Percentiles rank a stretch among this genome's conserved stretches.
Conservation (phyloP, 2,888 invertebrate species). For the Epiperipatus broadwayi region DNA sequence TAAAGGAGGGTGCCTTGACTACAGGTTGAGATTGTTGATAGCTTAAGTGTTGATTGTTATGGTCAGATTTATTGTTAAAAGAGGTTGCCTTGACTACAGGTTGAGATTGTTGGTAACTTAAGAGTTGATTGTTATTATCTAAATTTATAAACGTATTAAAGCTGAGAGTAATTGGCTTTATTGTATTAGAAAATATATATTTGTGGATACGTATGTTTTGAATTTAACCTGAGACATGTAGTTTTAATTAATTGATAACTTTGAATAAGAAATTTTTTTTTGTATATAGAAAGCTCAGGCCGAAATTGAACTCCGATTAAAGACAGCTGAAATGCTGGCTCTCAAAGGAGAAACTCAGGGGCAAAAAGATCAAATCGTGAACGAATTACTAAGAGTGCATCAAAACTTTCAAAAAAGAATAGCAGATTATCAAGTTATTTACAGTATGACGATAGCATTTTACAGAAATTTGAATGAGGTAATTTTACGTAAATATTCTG, state of each 20-base stretch:
- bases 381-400: slow-evolving; percentile 44
- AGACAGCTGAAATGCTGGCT: slow-evolving; percentile 43
- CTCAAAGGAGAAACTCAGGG: slow-evolving; percentile 38
- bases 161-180: no score
- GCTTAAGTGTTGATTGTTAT: no score
- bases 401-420: slow-evolving; percentile 44
- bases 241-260: not conserved
- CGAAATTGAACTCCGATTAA: slow-evolving; percentile 43
- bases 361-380: slow-evolving; percentile 41
- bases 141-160: no score
- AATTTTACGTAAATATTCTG: no score
- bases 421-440: slow-evolving; percentile 47
- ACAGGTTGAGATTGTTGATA: no score
- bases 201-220: no score
- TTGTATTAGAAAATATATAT: no score
- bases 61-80: no score
- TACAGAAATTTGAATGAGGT: slow-evolving; percentile 45
- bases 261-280: slow-evolving; percentile 14
- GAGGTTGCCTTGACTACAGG: no score
- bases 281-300: slow-evolving; percentile 35
- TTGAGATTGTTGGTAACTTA: no score
- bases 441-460: slow-evolving; percentile 48
- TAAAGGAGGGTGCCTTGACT: no score
- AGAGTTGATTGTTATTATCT: no score
- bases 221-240: not conserved